Evolutionary conservation across 2,888 invertebrate species (phyloP).

Genomic region (Alcis repandata): DNA sequence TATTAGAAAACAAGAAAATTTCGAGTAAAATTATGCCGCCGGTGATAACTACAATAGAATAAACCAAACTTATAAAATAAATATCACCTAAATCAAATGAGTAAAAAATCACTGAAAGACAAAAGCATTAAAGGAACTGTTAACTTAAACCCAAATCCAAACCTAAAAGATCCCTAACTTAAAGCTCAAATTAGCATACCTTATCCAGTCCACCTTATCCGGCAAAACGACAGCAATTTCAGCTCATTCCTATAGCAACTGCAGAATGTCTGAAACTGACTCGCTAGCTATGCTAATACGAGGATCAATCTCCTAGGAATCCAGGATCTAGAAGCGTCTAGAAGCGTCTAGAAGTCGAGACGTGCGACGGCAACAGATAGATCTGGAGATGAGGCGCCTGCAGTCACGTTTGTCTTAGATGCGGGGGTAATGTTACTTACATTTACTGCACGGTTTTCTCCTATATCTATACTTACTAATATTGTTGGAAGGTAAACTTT

Average conservation of each 20-base stretch:
- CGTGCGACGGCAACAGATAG: conserved; percentile 57
- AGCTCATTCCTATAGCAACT: conserved; percentile 16
- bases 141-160: too few relatives aligned
- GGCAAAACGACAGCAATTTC: conserved; percentile 5
- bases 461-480: too few relatives aligned
- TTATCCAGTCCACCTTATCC: conserved; percentile 15
- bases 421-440: too few relatives aligned
- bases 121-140: too few relatives aligned
- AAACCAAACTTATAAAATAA: too few relatives aligned
- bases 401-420: conserved; percentile 18
- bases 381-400: conserved; percentile 51
- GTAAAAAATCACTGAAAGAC: too few relatives aligned
- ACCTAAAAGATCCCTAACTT: background rate
- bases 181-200: conserved; percentile 2
- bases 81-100: too few relatives aligned
- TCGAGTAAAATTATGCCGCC: too few relatives aligned
- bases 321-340: conserved; percentile 37
- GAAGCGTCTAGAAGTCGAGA: conserved; percentile 39
- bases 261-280: conserved; percentile 42
- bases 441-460: too few relatives aligned
- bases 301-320: conserved; percentile 67
- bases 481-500: too few relatives aligned
- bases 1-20: too few relatives aligned
- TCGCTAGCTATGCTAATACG: conserved; percentile 65
- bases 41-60: too few relatives aligned